Evolutionary conservation across 2,113 vertebrate species (phyloP).

Genomic region (Melanerpes aurifrons): DNA sequence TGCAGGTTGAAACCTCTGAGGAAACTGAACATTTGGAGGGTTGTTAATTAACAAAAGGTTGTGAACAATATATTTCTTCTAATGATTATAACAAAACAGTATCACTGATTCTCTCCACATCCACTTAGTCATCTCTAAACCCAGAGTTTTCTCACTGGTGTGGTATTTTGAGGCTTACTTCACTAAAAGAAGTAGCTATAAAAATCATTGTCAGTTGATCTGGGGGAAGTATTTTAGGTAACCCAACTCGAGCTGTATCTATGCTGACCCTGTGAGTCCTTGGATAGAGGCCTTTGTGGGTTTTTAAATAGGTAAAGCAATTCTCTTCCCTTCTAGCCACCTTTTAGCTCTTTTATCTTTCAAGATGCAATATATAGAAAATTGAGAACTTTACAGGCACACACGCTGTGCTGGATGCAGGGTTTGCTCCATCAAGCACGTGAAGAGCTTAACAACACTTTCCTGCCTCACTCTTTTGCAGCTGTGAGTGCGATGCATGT

Average conservation of each 20-base stretch:
- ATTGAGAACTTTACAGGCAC: not conserved
- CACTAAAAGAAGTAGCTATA: not conserved
- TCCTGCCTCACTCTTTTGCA: not conserved
- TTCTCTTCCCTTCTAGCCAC: not conserved
- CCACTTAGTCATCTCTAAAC: rapidly evolving
- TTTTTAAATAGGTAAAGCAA: not conserved
- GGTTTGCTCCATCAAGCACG: not conserved
- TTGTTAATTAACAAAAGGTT: not conserved
- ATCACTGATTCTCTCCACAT: not conserved
- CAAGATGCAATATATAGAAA: not conserved
- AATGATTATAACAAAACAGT: not conserved
- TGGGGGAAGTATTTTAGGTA: not conserved
- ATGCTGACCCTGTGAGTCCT: not conserved
- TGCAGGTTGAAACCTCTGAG: not conserved
- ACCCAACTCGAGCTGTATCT: not conserved
- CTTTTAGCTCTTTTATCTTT: not conserved
- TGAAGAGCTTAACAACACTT: not conserved
- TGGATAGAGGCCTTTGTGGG: not conserved
- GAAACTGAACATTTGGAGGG: not conserved
- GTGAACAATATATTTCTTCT: not conserved
- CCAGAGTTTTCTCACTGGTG: not conserved
- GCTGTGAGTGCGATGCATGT: rapidly evolving
- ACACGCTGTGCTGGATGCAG: not conserved
- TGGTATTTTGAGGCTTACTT: not conserved
- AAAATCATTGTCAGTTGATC: not conserved